Percentiles rank a stretch among this genome's conserved stretches.
Conservation (phyloP, 2,113 vertebrate species). For the Alexandromys fortis region DNA sequence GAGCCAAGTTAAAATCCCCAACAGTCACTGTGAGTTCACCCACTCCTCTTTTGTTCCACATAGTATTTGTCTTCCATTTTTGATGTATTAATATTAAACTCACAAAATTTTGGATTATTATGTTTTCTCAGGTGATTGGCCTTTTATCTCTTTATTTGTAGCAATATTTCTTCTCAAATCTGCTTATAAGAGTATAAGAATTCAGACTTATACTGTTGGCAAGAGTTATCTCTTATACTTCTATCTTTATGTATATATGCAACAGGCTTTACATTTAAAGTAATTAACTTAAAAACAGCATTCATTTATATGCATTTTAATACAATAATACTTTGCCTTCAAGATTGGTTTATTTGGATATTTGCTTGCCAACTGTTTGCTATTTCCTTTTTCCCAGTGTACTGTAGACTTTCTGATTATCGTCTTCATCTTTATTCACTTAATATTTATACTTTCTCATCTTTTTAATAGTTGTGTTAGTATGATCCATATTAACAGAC, state of each 20-base stretch:
- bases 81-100: not conserved
- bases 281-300: not conserved
- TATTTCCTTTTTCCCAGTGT: not conserved
- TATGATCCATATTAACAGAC: slow-evolving; percentile 5
- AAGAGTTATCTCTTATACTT: not conserved
- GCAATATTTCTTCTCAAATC: not conserved
- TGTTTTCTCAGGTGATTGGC: not conserved
- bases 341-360: not conserved
- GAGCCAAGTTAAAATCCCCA: not conserved
- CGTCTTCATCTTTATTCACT: not conserved
- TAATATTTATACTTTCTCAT: not conserved
- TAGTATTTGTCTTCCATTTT: not conserved
- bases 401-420: not conserved
- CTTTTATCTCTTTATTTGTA: not conserved
- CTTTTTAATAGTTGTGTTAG: not conserved
- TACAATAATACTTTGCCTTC: not conserved
- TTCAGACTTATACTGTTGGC: not conserved
- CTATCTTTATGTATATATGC: not conserved
- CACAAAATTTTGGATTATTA: not conserved
- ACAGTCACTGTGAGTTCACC: not conserved
- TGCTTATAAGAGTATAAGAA: not conserved
- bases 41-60: slow-evolving; percentile 1
- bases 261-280: slow-evolving; percentile 17
- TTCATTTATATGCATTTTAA: not conserved
- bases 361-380: slow-evolving; percentile 2